Base-by-base conservation (phyloP, 2,797 vertebrate species). In the Meriones psammophilus region DNA sequence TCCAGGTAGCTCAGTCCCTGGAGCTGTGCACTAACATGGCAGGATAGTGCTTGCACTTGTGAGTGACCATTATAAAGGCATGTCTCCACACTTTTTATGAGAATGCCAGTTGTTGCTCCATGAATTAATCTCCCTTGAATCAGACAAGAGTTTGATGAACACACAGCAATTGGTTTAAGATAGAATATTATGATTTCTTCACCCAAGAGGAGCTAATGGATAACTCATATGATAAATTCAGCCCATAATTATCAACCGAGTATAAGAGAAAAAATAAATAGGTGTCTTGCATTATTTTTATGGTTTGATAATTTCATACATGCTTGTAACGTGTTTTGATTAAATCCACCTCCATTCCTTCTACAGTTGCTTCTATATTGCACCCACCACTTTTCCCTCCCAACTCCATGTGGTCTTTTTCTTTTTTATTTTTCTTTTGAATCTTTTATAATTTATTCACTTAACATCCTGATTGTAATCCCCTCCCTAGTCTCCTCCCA, bases 201-300 rank as follows among this genome's bases (percentile, higher is more conserved):
- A 81, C 62, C 15, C 54, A 80, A 10, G 66, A 84, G 74, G 33
- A 91, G 33, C 9, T 77, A 56, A 74, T n/a, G 46, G 42, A 92
- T 64, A 64, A 5, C 54, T 88, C 88, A 78, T 76, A 90, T 56
- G 69, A 54, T 1, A 30, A 28, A 62, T 30, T 89, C 54, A 87
- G 36, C 28, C 24, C 33, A 24, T 76, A 54, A 22, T 24, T 36
- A n/a, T 64, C 6, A 50, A 60, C 42, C 28, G 68, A 83, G 86
- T 78, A 12, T 54, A 73, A 87, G n/a, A 30, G 46, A 33, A 81
- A 81, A 89, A 89, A 50, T 91, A 77, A 81, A 77, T n/a, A 68
- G 14, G 22, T 54, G 8, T 62, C 28, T 50, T 66, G 22, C 17
- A 46, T 66, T 46, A 84, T 46, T 84, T 64, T 84, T 50, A 22